Evolutionary conservation across 2,797 vertebrate species (phyloP).

Genomic region (Gobio occitaniae): DNA sequence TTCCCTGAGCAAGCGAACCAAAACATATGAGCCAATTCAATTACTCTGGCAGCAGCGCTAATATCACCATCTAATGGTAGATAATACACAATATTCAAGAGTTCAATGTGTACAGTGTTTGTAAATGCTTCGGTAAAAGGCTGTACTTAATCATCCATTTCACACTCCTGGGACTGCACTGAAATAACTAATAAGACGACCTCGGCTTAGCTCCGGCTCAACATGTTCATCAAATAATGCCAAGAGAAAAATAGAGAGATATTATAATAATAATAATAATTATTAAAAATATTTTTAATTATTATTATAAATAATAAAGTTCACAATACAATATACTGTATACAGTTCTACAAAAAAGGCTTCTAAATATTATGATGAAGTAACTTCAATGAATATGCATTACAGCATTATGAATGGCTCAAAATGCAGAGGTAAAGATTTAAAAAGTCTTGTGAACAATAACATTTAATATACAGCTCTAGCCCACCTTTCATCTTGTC

Average conservation of each 20-base stretch:
- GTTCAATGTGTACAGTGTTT: conserved; percentile 76
- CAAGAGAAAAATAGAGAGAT: conserved; percentile 24
- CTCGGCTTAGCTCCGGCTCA: conserved; percentile 43
- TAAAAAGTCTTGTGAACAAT: neutral
- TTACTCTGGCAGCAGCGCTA: conserved; percentile 74
- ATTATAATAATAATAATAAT: neutral
- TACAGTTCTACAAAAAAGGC: neutral
- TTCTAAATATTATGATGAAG: neutral
- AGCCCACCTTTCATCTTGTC: conserved; percentile 27
- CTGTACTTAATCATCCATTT: conserved; percentile 79
- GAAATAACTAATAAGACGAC: conserved; percentile 68
- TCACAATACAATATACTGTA: neutral
- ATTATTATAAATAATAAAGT: neutral
- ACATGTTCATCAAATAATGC: conserved; percentile 63
- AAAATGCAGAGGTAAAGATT: neutral
- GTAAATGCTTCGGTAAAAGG: conserved; percentile 76
- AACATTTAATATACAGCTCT: conserved; percentile 34
- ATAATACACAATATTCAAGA: conserved; percentile 79
- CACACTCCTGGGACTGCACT: conserved; percentile 70
- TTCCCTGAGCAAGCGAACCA: conserved; percentile 67
- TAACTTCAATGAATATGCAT: neutral
- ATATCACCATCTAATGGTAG: conserved; percentile 79
- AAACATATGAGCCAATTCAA: conserved; percentile 71
- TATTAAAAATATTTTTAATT: neutral
- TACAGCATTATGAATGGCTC: neutral